Evolutionary conservation across 2,888 invertebrate genomes (phyloP).

Genomic region (Archips xylosteana): DNA sequence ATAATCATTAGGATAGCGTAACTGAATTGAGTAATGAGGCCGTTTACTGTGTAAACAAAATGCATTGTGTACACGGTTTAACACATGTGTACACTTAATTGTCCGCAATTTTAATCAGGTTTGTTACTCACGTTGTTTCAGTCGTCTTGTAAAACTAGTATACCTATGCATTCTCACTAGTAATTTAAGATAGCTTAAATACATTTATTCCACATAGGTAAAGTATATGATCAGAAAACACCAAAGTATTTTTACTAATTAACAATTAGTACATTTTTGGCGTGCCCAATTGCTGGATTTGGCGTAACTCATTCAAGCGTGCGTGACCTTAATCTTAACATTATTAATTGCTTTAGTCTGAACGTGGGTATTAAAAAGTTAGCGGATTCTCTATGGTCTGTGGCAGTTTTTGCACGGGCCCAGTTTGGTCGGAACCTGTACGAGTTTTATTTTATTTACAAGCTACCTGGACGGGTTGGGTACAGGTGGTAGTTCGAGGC

Average conservation of each 20-base stretch:
- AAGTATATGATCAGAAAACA: neutral
- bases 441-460: constrained; percentile 33
- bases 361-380: constrained; percentile 28
- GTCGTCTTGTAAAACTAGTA: neutral
- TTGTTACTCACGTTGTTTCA: neutral
- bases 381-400: constrained; percentile 32
- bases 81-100: constrained; percentile 18
- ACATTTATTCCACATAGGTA: neutral
- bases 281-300: constrained; percentile 22
- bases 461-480: constrained; percentile 46
- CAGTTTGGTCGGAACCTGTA: constrained; percentile 30
- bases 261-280: constrained; percentile 31
- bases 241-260: constrained; percentile 4
- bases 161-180: neutral
- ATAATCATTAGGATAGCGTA: constrained; percentile 22
- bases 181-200: neutral
- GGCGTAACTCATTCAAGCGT: neutral
- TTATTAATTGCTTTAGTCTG: constrained; percentile 23
- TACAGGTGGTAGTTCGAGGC: constrained; percentile 61
- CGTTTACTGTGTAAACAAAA: constrained; percentile 30
- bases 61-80: constrained; percentile 22
- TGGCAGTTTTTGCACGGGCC: constrained; percentile 31
- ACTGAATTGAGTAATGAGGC: constrained; percentile 34
- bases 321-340: constrained; percentile 27
- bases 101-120: constrained; percentile 14